A percentile compares a stretch with the other conserved stretches of the same genome.
phyloP scores from a whole-genome alignment of 2,888 invertebrate genomes.

The Cataglyphis livida region DNA sequence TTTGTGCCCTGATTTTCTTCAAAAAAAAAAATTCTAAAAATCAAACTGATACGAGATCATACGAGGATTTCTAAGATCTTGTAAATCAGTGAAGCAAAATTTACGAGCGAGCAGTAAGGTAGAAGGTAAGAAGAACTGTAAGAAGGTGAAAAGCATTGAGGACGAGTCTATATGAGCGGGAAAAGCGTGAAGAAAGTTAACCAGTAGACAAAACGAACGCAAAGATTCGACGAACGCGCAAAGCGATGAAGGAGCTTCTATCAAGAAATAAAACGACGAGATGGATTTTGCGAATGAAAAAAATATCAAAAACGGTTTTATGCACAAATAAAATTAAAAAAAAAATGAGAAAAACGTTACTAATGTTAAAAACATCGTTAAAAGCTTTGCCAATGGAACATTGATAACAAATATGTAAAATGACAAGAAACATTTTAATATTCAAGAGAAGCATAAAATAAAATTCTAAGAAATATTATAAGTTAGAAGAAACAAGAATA shows the following conservation, averaged over 20 bases:
- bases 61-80: neutral
- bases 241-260: constrained; percentile 15
- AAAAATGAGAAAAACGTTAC: neutral
- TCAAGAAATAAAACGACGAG: constrained; percentile 22
- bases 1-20: constrained; percentile 8
- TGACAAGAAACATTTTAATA: neutral
- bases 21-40: neutral
- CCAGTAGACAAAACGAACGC: neutral
- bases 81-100: constrained; percentile 35
- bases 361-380: neutral
- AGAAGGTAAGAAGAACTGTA: no score
- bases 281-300: constrained; percentile 4
- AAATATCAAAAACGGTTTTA: neutral
- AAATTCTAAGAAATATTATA: neutral
- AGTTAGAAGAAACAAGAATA: neutral
- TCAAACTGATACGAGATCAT: neutral
- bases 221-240: neutral
- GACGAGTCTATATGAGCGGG: constrained; percentile 44
- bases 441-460: neutral
- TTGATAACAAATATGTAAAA: neutral
- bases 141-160: constrained; percentile 27
- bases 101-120: constrained; percentile 8
- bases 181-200: constrained; percentile 23
- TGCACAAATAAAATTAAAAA: neutral
- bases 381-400: constrained; percentile 3